These are phyloP conservation scores for Sprattus sprattus DNA, from an alignment of 2,113 vertebrate species.

Conservation along the genomic window DNA sequence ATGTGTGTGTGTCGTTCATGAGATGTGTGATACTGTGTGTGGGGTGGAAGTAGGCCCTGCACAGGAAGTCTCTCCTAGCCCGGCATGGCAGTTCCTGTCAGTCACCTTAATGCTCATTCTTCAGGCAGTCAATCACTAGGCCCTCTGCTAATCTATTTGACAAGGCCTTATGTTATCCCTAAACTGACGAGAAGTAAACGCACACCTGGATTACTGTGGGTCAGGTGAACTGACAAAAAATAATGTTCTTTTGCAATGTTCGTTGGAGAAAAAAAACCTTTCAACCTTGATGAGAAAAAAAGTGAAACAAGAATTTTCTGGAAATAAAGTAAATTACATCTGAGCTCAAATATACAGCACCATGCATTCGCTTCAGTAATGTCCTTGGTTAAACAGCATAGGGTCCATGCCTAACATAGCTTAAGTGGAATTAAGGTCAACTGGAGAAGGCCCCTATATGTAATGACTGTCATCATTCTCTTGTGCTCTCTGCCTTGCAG, in stretches of 20 bases:
- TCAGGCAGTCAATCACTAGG: background rate
- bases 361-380: background rate
- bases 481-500: background rate
- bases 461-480: background rate
- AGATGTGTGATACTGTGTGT: background rate
- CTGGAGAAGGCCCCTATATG: background rate
- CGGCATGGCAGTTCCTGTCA: background rate
- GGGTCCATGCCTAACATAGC: background rate
- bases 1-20: background rate
- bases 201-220: background rate
- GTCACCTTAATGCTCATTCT: background rate
- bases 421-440: background rate
- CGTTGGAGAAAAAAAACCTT: background rate
- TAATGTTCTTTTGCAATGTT: background rate
- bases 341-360: background rate
- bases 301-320: background rate
- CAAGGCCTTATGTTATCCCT: background rate
- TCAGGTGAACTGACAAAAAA: background rate
- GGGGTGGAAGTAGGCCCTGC: background rate
- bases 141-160: background rate
- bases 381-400: background rate
- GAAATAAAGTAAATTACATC: background rate
- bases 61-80: background rate
- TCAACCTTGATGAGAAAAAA: background rate
- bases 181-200: background rate